Base-by-base conservation (phyloP, 2,797 vertebrate species). In the Helarctos malayanus region DNA sequence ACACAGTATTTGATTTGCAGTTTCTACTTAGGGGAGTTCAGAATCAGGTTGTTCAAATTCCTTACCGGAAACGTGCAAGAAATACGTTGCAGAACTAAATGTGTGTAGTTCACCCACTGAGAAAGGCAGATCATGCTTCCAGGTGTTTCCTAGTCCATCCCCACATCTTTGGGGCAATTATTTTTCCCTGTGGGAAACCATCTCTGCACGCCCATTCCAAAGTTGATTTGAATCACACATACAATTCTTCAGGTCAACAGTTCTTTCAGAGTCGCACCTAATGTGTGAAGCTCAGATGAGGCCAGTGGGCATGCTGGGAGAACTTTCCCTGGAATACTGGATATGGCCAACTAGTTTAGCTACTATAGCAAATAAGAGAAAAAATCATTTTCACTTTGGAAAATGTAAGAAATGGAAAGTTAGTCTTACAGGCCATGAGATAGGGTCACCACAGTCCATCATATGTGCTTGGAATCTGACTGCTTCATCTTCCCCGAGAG, bases 261-360 rank as follows among this genome's bases (percentile, higher is more conserved):
- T 78, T 88, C 65, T 91, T 93, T 93, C 63, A 38, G 10, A 41
- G 71, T 81, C 29, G 47, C 38, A 71, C 27, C 47, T 80, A 93
- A 91, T 3, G 9, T 38, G 47, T 75, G 78, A 76, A 93, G 16
- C 56, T 88, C 85, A 79, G 47, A 75, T 7, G 52, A 63, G 56
- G 68, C 61, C 10, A 14, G 41, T 5, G 32, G 61, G 21, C 63
- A 89, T 15, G 18, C 54, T 23, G 13, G 63, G 38, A 95, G 96
- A 90, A 57, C 0, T 0, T 63, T 92, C 14, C 59, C 54, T 86
- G 57, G n/a, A 45, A 38, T 61, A 19, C 38, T 7, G 1, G 57
- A 16, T 7, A 79, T 15, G 41, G 52, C 83, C 96, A 91, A 97
- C 94, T 92, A 89, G 91, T 97, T 97, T 80, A 95, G 80, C 71